A percentile compares a stretch with the other conserved stretches of the same genome.
Evolutionary conservation across 37 sponge, comb jelly and placozoan genomes (phyloP).

Genomic region (Haliclona indistincta): DNA sequence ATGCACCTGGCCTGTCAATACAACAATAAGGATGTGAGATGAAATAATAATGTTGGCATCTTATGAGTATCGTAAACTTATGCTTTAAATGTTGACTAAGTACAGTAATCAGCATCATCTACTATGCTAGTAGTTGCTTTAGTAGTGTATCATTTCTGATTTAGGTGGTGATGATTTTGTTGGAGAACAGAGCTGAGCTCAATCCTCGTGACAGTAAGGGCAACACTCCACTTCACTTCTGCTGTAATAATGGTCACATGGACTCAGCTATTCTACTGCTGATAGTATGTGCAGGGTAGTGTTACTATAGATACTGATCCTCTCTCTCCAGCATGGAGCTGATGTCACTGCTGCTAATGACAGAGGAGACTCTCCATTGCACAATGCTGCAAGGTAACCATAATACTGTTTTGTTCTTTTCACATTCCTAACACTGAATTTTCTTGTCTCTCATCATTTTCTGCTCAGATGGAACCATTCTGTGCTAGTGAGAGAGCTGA

Average conservation of each 20-base stretch:
- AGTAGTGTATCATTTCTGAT: not conserved
- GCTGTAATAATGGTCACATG: conserved; percentile 90
- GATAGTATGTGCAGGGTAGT: conserved; percentile 27
- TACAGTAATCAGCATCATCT: not conserved
- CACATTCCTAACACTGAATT: not conserved
- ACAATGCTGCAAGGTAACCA: conserved; percentile 77
- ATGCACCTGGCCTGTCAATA: conserved; percentile 94
- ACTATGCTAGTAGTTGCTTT: not conserved
- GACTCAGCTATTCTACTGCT: conserved; percentile 78
- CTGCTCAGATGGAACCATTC: conserved; percentile 58
- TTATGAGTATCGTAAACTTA: too few species aligned
- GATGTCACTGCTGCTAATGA: conserved; percentile 69
- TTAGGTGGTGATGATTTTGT: conserved; percentile 69
- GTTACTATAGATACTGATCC: not conserved
- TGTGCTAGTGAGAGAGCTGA: conserved; percentile 50
- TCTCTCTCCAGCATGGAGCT: conserved; percentile 72
- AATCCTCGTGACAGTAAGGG: conserved; percentile 68
- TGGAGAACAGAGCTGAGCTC: conserved; percentile 72
- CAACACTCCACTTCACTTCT: conserved; percentile 92
- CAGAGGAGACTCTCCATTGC: conserved; percentile 88
- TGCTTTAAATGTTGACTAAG: not conserved
- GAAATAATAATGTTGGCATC: conserved; percentile 1
- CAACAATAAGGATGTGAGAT: conserved; percentile 82
- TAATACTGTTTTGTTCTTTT: not conserved
- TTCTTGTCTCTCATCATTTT: too few species aligned